Evolutionary conservation across 2,113 vertebrate species (phyloP).

Genomic region (Colossoma macropomum): DNA sequence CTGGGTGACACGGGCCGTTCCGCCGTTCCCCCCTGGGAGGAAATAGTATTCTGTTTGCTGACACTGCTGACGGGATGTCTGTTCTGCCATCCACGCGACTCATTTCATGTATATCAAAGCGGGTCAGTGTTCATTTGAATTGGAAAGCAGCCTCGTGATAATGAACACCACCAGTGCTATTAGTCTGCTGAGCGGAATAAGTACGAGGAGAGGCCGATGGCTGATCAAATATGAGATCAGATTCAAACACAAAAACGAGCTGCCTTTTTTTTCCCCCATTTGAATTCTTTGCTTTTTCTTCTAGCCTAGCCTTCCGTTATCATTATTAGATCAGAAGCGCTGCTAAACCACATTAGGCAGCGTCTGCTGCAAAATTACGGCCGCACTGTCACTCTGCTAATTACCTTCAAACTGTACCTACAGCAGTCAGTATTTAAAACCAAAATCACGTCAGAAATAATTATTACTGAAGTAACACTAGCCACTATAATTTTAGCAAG

Average conservation of each 20-base stretch:
- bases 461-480: conserved; percentile 42
- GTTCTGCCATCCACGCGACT: conserved; percentile 29
- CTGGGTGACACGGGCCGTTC: conserved; percentile 50
- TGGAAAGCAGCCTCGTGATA: conserved; percentile 51
- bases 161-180: conserved; percentile 36
- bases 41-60: conserved; percentile 58
- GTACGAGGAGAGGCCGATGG: neutral
- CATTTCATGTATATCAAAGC: conserved; percentile 32
- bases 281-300: neutral
- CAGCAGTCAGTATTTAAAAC: conserved; percentile 47
- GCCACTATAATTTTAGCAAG: conserved; percentile 44
- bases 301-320: neutral
- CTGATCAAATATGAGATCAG: conserved; percentile 21
- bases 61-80: conserved; percentile 51
- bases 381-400: conserved; percentile 41
- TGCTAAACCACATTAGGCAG: conserved; percentile 25
- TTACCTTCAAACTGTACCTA: conserved; percentile 39
- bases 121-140: conserved; percentile 49
- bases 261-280: neutral
- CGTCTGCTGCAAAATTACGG: conserved; percentile 39
- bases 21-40: conserved; percentile 33
- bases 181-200: conserved; percentile 12
- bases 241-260: neutral
- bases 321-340: conserved; percentile 14
- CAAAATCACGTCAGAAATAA: conserved; percentile 47